phyloP scores from a whole-genome alignment of 2,113 vertebrate genomes.

The Phylloscopus whistleri region DNA sequence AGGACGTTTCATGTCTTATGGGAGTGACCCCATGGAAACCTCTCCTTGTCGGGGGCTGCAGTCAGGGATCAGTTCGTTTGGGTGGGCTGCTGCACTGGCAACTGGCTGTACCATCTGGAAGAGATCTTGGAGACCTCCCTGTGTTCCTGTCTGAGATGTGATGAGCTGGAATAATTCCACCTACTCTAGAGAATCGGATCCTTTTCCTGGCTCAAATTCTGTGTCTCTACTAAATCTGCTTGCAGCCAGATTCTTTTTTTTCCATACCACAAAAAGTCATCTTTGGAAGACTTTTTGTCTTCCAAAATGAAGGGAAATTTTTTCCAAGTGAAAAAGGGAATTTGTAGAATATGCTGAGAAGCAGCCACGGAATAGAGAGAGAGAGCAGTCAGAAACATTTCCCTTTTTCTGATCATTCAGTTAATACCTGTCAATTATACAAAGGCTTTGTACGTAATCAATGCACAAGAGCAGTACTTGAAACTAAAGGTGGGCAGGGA shows the following conservation, averaged over 20 bases:
- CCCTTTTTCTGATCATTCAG: neutral
- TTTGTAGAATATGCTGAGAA: neutral
- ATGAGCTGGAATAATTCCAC: neutral
- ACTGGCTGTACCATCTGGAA: neutral
- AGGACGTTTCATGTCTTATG: neutral
- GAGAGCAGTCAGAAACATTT: neutral
- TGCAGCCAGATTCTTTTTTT: neutral
- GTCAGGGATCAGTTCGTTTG: neutral
- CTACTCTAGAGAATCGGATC: neutral
- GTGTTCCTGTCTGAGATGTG: neutral
- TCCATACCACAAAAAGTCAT: neutral
- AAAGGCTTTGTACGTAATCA: neutral
- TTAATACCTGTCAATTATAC: neutral
- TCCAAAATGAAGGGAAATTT: neutral
- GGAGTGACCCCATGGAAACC: neutral
- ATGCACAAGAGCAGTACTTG: neutral
- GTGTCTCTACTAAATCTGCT: neutral
- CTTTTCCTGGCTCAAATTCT: neutral
- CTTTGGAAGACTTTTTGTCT: neutral
- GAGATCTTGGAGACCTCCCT: neutral
- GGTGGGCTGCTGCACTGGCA: neutral
- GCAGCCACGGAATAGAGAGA: neutral
- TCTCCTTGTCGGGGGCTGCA: neutral
- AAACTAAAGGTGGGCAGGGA: neutral
- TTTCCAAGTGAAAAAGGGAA: neutral